Evolutionary conservation across 1,140 invertebrate genomes (phyloP), one percentile per base, ranked within the genome.

Genomic region (Coboldia fuscipes): DNA sequence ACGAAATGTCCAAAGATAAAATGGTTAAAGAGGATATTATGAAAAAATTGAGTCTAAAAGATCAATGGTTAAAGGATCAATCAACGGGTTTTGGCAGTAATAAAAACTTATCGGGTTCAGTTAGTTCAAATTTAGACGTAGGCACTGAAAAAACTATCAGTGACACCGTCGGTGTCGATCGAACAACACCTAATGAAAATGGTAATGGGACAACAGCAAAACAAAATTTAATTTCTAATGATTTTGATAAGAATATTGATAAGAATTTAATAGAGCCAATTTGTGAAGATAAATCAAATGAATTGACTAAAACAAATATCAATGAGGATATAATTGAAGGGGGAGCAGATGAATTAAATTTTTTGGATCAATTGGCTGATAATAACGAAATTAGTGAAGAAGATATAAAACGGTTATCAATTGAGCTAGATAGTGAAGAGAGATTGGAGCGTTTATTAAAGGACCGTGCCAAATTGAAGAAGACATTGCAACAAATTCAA

Each of bases 11-110:
- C 32, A 54, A 53, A 34, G 52, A 55, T 35, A 53, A 52, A 40
- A 34, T 54, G 7, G 50, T 55, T 3, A 54, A 51, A 30, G 51
- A 49, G 36, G 52, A 55, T 23, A 55, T 55, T 9, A 38, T 53
- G n/a, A 45, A 45, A 15, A 55, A 55, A 37, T 33, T 55, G 2
- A 50, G 45, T 3, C 41, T 55, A 8, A 55, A 55, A 34, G 51
- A 54, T 17, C 51, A 55, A 38, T 55, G 52, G 52, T 21, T 55
- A 13, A 46, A 7, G 22, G 22, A 7, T 23, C 6, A 23, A 7
- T 12, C 12, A 7, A 7, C 22, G 22, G 12, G 22, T 7, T 6
- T 6, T 23, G 22, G 12, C 22, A 23, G 12, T 23, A 23, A n/a
- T n/a, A n/a, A n/a, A n/a, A n/a, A n/a, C n/a, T n/a, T n/a, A n/a